These are phyloP conservation scores for Hartigia nigra DNA, from an alignment of 2,888 invertebrate species.

Conservation along the genomic window DNA sequence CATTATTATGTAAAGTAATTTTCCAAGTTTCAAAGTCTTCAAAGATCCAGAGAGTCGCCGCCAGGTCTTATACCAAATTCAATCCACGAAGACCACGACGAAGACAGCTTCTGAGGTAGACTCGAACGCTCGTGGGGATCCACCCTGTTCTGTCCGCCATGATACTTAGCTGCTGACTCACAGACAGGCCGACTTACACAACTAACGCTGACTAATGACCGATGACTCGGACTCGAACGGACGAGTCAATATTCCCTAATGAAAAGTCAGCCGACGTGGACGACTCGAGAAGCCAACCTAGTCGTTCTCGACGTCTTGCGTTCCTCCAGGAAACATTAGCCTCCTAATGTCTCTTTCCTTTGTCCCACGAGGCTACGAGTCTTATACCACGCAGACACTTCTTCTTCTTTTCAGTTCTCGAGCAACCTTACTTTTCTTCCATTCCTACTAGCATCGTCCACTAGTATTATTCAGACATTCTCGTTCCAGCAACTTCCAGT, in stretches of 20 bases:
- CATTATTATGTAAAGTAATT: conserved; percentile 10
- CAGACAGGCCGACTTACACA: neutral
- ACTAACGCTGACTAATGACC: neutral
- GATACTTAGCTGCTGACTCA: neutral
- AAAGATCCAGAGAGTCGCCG: neutral
- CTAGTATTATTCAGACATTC: neutral
- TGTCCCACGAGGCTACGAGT: neutral
- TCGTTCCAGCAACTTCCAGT: neutral
- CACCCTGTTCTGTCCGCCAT: neutral
- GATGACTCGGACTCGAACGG: neutral
- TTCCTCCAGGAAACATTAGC: neutral
- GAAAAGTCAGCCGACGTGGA: neutral
- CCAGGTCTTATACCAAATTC: neutral
- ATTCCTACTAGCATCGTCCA: neutral
- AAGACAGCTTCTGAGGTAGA: neutral
- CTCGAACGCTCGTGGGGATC: neutral
- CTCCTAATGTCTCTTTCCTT: neutral
- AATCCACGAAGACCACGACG: neutral
- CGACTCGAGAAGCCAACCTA: neutral
- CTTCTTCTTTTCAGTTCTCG: neutral
- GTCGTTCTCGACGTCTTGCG: neutral
- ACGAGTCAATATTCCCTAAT: neutral
- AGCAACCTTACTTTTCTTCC: neutral
- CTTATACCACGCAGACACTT: neutral
- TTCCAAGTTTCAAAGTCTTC: neutral